Conservation (phyloP, 2,888 invertebrate species). For the Urechis unicinctus region DNA sequence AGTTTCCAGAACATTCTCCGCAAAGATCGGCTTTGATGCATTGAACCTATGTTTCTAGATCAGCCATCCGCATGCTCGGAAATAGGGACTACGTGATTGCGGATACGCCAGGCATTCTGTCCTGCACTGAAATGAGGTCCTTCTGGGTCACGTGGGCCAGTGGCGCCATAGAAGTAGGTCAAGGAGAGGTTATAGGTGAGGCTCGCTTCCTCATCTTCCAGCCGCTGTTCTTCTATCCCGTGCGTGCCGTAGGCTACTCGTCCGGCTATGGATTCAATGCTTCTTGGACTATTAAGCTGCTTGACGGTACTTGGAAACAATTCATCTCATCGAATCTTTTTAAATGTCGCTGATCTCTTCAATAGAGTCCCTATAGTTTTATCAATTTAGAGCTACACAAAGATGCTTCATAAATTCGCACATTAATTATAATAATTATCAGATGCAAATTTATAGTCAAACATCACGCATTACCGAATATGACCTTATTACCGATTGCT, state of each 20-base stretch:
- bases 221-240: slow-evolving; percentile 4
- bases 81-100: slow-evolving; percentile 1
- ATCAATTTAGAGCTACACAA: too few species aligned
- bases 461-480: too few species aligned
- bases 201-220: slow-evolving; percentile 10
- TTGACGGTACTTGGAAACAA: not conserved
- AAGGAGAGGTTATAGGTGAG: slow-evolving; percentile 9
- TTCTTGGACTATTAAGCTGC: slow-evolving; percentile 2
- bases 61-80: slow-evolving; percentile 1
- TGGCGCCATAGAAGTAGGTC: slow-evolving; percentile 11
- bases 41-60: too few species aligned
- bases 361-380: too few species aligned
- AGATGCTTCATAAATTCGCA: too few species aligned
- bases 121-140: slow-evolving; percentile 5
- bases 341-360: too few species aligned
- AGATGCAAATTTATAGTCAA: too few species aligned
- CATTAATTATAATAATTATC: too few species aligned
- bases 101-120: not conserved
- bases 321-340: too few species aligned
- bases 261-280: slow-evolving; percentile 8
- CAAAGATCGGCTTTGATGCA: too few species aligned
- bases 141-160: slow-evolving; percentile 11
- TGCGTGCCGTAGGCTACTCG: slow-evolving; percentile 6
- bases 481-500: too few species aligned
- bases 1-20: too few species aligned